Evolutionary conservation across 1,140 invertebrate species (phyloP).

Genomic region (Drosophila leontia): DNA sequence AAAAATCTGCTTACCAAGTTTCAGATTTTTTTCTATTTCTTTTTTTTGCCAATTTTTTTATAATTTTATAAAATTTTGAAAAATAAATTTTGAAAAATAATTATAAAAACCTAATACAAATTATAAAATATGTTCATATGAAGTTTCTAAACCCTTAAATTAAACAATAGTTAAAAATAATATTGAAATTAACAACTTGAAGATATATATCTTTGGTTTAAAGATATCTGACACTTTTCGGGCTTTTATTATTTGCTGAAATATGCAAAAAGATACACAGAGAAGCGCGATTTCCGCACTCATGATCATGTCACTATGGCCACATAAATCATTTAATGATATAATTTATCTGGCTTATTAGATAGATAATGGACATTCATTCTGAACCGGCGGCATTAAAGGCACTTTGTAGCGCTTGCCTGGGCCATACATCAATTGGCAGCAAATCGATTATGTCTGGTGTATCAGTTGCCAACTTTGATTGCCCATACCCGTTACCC

Average conservation of each 20-base stretch:
- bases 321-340: slow-evolving; percentile 12
- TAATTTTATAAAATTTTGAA: too few relatives aligned
- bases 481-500: slow-evolving; percentile 1
- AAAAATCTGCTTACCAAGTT: too few relatives aligned
- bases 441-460: slow-evolving; percentile 46
- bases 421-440: slow-evolving; percentile 34
- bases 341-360: slow-evolving; percentile 17
- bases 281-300: not conserved
- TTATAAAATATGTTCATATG: too few relatives aligned
- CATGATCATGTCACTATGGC: slow-evolving; percentile 11
- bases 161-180: too few relatives aligned
- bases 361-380: not conserved
- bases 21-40: too few relatives aligned
- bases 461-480: slow-evolving; percentile 35
- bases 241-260: not conserved
- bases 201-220: too few relatives aligned
- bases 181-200: too few relatives aligned
- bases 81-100: too few relatives aligned
- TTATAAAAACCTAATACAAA: too few relatives aligned
- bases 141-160: not conserved
- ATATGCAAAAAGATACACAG: not conserved
- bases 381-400: slow-evolving; percentile 9
- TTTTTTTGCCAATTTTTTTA: too few relatives aligned
- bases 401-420: slow-evolving; percentile 18
- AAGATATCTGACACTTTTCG: not conserved